Evolutionary conservation across 2,888 invertebrate species (phyloP), one percentile per base, ranked within the genome.

Genomic region (Scaptomyza cyrtandrae): DNA sequence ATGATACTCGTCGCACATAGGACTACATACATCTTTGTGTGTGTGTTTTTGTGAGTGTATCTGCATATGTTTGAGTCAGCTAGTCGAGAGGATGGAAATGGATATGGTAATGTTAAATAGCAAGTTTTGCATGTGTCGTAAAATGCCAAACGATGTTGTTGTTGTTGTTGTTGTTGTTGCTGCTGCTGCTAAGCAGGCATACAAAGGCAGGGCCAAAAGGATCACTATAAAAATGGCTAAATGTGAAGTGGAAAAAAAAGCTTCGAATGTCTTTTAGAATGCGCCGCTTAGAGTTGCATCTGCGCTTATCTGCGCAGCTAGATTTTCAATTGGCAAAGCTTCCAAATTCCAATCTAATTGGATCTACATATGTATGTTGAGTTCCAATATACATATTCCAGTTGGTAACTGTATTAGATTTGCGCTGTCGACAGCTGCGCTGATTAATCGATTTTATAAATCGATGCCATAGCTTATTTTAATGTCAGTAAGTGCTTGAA

Each of bases 81-180:
- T 59, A 73, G 39, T 60, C 61, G 59, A 72, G 59, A 72, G 70
- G 61, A 65, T 77, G 76, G 56, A 65, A 68, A 72, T 66, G 65
- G 72, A 77, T 77, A 80, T 81, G 84, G 84, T 86, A 83, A 86
- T 81, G 80, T 69, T 81, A 81, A 82, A 75, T 73, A 75, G 75
- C 78, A 29, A 75, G 73, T 75, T 74, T 74, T 76, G 66, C 58
- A 71, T 71, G 71, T 75, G 71, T 76, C 59, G 77, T 77, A 71
- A 71, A 76, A 74, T 74, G 67, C 60, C 76, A 75, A 55, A 57
- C 69, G 44, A 49, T 56, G 53, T 39, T 57, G 37, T 56, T 48
- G 48, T n/a, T 31, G 55, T 7, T 33, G 33, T 0, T 53, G 37
- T 3, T 53, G 45, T 0, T 53, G 49, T 3, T 29, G 39, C 13